Percentiles rank a stretch among this genome's conserved stretches.
Conservation (phyloP, 2,888 invertebrate species). For the Drosophila fulvimacula region DNA sequence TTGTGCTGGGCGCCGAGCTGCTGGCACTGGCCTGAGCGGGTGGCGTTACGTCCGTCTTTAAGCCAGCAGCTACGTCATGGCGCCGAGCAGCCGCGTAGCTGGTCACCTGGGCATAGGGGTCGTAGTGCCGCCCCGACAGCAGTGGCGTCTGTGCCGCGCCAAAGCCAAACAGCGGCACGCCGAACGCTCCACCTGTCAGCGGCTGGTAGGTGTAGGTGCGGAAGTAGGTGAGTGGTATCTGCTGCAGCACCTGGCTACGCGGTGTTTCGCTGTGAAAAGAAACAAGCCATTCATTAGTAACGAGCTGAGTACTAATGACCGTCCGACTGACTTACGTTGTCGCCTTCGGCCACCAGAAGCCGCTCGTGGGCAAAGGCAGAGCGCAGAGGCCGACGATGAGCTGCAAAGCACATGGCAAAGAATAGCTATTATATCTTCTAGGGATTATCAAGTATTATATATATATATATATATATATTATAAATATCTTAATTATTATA, state of each 20-base stretch:
- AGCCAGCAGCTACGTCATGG: constrained; percentile 37
- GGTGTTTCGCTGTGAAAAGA: constrained; percentile 64
- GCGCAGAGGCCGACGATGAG: constrained; percentile 34
- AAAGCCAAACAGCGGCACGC: constrained; percentile 75
- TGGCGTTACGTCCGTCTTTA: constrained; percentile 58
- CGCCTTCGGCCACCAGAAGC: constrained; percentile 79
- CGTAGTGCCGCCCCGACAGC: constrained; percentile 64
- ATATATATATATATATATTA: not conserved
- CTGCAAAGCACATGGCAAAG: constrained; percentile 29
- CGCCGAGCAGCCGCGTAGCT: constrained; percentile 64
- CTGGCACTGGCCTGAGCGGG: constrained; percentile 35
- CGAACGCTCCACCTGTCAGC: constrained; percentile 69
- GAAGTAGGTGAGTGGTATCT: constrained; percentile 83
- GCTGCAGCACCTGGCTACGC: constrained; percentile 70
- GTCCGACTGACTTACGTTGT: constrained; percentile 71
- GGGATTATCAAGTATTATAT: not conserved
- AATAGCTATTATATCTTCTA: not conserved
- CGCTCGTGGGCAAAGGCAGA: constrained; percentile 34
- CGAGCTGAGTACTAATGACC: too few relatives aligned
- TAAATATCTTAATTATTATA: too few relatives aligned
- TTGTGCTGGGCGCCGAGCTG: constrained; percentile 25
- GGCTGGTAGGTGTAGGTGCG: constrained; percentile 84
- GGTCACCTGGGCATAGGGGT: constrained; percentile 65
- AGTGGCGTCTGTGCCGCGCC: constrained; percentile 74
- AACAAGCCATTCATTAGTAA: not conserved